Conservation (phyloP, 2,888 invertebrate genomes). For the Tachina grossa region DNA sequence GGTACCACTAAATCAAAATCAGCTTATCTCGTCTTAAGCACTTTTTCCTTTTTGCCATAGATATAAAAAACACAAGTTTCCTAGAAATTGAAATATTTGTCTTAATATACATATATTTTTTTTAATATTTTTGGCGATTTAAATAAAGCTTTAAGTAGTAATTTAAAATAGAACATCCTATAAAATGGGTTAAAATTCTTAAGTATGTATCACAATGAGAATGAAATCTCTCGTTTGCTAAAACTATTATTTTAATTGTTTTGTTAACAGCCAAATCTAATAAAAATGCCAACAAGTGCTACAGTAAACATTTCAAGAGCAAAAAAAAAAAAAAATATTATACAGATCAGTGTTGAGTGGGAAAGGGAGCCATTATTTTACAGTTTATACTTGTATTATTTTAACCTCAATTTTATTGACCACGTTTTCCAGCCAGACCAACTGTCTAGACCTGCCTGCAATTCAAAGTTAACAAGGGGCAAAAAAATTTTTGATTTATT, state of each 20-base stretch:
- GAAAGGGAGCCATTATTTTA: neutral
- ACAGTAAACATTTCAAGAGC: constrained; percentile 21
- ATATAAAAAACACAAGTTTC: too few relatives aligned
- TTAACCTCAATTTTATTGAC: constrained; percentile 21
- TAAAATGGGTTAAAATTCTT: neutral
- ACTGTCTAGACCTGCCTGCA: constrained; percentile 52
- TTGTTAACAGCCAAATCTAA: constrained; percentile 52
- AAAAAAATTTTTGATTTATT: constrained; percentile 75
- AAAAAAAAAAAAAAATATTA: neutral
- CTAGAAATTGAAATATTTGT: too few relatives aligned
- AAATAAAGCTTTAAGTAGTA: too few relatives aligned
- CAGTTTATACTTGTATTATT: neutral
- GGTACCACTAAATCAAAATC: too few relatives aligned
- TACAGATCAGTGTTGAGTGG: neutral
- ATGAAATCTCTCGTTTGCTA: neutral
- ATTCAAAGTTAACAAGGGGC: constrained; percentile 32
- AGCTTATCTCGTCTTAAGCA: too few relatives aligned
- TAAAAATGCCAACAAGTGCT: constrained; percentile 52
- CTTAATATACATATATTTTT: too few relatives aligned
- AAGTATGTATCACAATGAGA: neutral
- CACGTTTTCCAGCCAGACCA: constrained; percentile 52
- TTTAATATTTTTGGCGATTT: too few relatives aligned
- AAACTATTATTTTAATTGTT: constrained; percentile 50
- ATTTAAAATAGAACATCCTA: too few relatives aligned
- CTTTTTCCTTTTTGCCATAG: too few relatives aligned